phyloP scores from a whole-genome alignment of 2,797 vertebrate species.

The Brachyalestes nurse region DNA sequence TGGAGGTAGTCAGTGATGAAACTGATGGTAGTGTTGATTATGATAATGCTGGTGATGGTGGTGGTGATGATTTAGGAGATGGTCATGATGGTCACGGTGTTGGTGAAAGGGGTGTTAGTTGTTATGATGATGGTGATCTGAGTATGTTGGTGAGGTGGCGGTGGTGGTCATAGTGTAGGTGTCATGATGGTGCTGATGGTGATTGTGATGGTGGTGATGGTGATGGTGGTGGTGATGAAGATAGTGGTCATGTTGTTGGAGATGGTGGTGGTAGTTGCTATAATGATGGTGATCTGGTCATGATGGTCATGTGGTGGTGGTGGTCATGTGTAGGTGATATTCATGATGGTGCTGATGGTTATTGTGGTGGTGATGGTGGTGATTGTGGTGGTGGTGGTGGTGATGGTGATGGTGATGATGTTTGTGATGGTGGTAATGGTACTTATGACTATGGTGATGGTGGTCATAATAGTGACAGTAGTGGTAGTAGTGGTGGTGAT shows the following conservation, averaged over 20 bases:
- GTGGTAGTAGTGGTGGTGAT: not conserved
- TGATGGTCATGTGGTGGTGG: not conserved
- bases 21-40: not conserved
- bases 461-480: not conserved
- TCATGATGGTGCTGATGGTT: not conserved
- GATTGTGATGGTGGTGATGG: not conserved
- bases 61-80: too few relatives aligned
- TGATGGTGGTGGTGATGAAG: not conserved
- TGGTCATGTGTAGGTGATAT: not conserved
- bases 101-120: not conserved
- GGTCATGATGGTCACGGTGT: not conserved
- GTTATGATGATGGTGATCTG: not conserved
- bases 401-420: not conserved
- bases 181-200: not conserved
- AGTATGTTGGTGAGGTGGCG: not conserved
- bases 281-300: not conserved
- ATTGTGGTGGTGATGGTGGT: not conserved
- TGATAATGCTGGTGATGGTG: not conserved
- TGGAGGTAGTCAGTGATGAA: not conserved
- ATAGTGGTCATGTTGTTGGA: not conserved
- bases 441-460: not conserved
- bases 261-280: not conserved
- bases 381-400: not conserved
- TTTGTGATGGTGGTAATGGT: not conserved
- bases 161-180: too few relatives aligned